Evolutionary conservation across 2,797 vertebrate genomes (phyloP).

Genomic region (Rhynchotus rufescens): DNA sequence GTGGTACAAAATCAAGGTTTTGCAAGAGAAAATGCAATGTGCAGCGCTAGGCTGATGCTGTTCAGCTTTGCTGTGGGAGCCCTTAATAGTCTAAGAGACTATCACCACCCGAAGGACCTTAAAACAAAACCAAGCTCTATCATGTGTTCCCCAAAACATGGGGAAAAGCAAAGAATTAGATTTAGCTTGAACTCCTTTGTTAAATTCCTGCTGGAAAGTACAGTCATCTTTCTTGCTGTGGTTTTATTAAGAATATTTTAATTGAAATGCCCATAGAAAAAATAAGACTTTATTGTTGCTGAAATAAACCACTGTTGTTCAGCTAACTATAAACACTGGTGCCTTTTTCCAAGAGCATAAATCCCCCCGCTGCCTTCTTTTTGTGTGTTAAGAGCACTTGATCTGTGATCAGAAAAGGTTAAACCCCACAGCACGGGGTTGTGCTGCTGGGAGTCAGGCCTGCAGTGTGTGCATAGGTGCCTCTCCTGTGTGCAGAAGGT

Average conservation of each 20-base stretch:
- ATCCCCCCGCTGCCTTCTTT: background rate
- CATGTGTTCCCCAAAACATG: fast-evolving
- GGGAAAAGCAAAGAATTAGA: background rate
- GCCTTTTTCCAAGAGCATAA: background rate
- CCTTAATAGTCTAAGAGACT: background rate
- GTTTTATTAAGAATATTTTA: background rate
- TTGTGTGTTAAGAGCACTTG: background rate
- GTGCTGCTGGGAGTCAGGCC: fast-evolving
- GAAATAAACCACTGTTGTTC: background rate
- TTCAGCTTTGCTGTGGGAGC: background rate
- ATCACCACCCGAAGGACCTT: background rate
- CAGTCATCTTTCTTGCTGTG: background rate
- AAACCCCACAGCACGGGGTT: background rate
- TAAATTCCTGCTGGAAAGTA: background rate
- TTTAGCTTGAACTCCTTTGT: background rate
- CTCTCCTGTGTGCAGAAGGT: background rate
- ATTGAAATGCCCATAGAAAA: background rate
- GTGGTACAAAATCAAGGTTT: background rate
- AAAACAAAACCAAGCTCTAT: background rate
- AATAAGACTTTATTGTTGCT: background rate
- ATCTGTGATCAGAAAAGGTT: background rate
- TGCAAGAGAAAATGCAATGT: background rate
- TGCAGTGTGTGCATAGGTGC: background rate
- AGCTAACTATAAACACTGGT: background rate
- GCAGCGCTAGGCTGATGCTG: background rate